Percentiles rank a stretch among this genome's conserved stretches.
These are phyloP conservation scores for Syrphus vitripennis DNA, from an alignment of 2,888 invertebrate genomes.

Conservation along the genomic window DNA sequence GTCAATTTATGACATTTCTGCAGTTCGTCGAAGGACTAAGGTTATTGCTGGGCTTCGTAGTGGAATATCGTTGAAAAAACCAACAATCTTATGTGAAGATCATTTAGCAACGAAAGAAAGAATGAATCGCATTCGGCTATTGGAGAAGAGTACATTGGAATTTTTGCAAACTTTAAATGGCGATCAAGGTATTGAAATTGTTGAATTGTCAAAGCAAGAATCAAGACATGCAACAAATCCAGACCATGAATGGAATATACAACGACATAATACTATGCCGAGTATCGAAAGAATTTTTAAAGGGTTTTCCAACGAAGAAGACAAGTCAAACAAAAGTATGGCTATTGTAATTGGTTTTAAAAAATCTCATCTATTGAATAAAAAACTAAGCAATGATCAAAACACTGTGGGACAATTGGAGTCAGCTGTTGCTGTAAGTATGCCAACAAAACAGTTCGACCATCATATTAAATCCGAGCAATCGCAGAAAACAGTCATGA, in stretches of 20 bases:
- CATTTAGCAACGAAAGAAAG: neutral
- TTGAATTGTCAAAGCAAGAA: neutral
- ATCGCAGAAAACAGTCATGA: neutral
- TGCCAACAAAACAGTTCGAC: no score
- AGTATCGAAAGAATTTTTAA: neutral
- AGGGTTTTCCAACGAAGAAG: neutral
- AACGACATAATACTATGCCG: no score
- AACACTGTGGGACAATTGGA: neutral
- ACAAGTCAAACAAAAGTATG: neutral
- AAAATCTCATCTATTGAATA: neutral
- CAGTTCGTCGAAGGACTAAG: neutral
- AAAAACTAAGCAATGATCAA: neutral
- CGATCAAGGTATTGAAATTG: neutral
- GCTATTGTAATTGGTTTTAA: neutral
- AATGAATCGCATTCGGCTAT: neutral
- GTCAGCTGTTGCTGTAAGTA: neutral
- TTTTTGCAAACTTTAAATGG: neutral
- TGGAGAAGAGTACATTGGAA: neutral
- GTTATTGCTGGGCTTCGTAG: neutral
- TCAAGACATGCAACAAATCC: neutral
- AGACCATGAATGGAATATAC: neutral
- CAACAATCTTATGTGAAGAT: neutral
- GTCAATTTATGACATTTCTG: neutral
- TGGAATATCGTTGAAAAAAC: neutral
- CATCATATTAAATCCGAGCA: no score